Evolutionary conservation across 2,888 invertebrate species (phyloP).

Genomic region (Digitonthophagus gazella): DNA sequence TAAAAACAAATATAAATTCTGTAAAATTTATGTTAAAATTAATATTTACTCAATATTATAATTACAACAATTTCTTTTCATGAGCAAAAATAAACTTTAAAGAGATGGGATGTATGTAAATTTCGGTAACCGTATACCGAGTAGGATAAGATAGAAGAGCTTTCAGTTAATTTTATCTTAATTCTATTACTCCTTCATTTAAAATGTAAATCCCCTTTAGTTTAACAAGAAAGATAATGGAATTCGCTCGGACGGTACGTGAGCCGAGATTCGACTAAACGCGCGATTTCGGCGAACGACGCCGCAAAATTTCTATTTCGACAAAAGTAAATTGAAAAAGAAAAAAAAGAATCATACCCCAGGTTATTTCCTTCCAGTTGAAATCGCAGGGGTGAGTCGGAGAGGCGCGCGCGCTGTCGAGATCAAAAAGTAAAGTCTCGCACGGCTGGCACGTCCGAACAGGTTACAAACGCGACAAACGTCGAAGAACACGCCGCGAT

Average conservation of each 20-base stretch:
- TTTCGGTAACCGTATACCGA: neutral
- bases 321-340: no score
- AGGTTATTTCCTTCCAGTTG: neutral
- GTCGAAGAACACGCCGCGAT: neutral
- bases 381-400: neutral
- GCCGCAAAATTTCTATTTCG: no score
- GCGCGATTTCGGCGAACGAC: neutral
- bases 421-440: neutral
- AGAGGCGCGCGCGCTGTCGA: neutral
- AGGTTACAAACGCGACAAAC: neutral
- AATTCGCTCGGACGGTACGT: slow-evolving; percentile 11
- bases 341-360: no score
- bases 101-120: slow-evolving; percentile 7
- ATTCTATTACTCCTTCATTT: slow-evolving; percentile 15
- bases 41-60: no score
- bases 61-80: neutral
- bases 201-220: slow-evolving; percentile 15
- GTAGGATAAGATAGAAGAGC: neutral
- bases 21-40: neutral
- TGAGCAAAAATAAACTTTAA: neutral
- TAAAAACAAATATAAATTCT: no score
- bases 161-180: slow-evolving; percentile 14
- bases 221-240: slow-evolving; percentile 14
- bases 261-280: neutral
- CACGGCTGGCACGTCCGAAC: neutral